These are phyloP conservation scores for Exephanes ischioxanthus DNA, from an alignment of 2,888 invertebrate species.

Conservation along the genomic window DNA sequence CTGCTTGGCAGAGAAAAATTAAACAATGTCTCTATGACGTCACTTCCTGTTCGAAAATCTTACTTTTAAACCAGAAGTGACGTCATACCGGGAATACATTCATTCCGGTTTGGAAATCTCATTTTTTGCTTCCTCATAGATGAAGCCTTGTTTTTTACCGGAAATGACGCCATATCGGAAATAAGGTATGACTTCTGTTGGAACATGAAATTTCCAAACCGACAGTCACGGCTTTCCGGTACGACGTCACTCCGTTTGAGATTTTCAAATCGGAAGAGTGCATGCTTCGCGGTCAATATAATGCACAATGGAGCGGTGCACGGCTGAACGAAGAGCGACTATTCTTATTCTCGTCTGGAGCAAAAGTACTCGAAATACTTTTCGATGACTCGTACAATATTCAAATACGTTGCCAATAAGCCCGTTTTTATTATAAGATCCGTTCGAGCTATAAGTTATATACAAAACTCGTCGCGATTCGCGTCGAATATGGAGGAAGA, in stretches of 20 bases:
- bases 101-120: too few species aligned
- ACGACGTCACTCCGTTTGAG: not conserved
- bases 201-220: not conserved
- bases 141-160: too few species aligned
- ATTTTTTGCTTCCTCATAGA: too few species aligned
- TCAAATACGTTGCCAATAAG: slow-evolving; percentile 67
- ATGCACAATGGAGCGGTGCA: not conserved
- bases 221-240: too few species aligned
- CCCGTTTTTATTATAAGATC: slow-evolving; percentile 62
- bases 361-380: slow-evolving; percentile 32
- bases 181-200: too few species aligned
- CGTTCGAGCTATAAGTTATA: slow-evolving; percentile 37
- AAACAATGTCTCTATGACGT: too few species aligned
- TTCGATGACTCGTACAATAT: slow-evolving; percentile 63
- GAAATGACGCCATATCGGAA: too few species aligned
- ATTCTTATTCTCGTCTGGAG: not conserved
- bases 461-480: slow-evolving; percentile 30
- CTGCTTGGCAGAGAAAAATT: too few species aligned
- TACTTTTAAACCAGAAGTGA: too few species aligned
- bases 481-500: slow-evolving; percentile 43
- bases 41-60: too few species aligned
- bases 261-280: not conserved
- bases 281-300: not conserved
- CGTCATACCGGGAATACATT: too few species aligned
- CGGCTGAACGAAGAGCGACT: not conserved